Evolutionary conservation across 2,888 invertebrate genomes (phyloP).

Genomic region (Cantharis nigra): DNA sequence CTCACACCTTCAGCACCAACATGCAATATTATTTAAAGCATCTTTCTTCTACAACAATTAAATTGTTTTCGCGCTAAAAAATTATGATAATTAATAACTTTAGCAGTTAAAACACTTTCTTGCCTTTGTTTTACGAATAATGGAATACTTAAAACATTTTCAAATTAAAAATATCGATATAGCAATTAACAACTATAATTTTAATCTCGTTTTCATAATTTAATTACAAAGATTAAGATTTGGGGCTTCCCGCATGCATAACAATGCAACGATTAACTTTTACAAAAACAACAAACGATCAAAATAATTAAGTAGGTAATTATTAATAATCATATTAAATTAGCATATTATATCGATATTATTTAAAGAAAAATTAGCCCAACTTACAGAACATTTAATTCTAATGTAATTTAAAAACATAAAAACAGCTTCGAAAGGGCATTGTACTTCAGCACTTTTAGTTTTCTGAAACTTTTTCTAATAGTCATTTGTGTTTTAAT

Average conservation of each 20-base stretch:
- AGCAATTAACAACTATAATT: not conserved
- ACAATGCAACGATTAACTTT: not conserved
- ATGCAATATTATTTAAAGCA: not conserved
- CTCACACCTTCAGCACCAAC: not conserved
- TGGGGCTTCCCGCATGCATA: not conserved
- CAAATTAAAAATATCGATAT: not conserved
- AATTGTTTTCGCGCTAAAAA: not conserved
- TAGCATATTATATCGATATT: not conserved
- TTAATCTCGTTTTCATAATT: not conserved
- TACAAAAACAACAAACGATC: not conserved
- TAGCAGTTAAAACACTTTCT: not conserved
- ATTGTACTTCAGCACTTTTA: not conserved
- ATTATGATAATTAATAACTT: not conserved
- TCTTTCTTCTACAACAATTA: not conserved
- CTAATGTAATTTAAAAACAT: too few species aligned
- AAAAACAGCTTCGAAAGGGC: not conserved
- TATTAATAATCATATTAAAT: not conserved
- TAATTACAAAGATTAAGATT: not conserved
- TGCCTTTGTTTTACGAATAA: not conserved
- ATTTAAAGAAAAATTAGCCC: not conserved
- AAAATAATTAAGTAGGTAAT: not conserved
- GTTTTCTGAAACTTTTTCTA: not conserved
- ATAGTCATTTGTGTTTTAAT: not conserved
- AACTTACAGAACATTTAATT: not conserved
- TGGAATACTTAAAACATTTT: not conserved